Percentiles rank a stretch among this genome's conserved stretches.
Evolutionary conservation across 2,113 vertebrate genomes (phyloP).

Genomic region (Anser cygnoides): DNA sequence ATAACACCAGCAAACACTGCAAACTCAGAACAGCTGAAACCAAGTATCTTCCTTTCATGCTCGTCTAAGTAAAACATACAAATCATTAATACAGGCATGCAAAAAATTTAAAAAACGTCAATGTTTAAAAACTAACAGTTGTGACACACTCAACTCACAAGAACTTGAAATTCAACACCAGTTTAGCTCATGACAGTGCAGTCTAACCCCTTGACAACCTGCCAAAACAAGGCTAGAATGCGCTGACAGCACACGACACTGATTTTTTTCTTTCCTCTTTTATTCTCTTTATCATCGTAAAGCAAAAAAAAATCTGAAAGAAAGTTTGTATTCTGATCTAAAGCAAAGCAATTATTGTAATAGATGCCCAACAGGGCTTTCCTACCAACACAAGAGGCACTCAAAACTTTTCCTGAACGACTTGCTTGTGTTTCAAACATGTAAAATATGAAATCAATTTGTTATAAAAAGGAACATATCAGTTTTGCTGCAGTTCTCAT

Average conservation of each 20-base stretch:
- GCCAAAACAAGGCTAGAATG: not conserved
- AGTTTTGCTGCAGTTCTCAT: conserved; percentile 15
- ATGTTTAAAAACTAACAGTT: not conserved
- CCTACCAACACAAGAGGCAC: not conserved
- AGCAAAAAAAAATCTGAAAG: not conserved
- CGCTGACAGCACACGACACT: not conserved
- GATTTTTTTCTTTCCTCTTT: not conserved
- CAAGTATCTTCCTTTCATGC: not conserved
- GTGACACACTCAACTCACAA: not conserved
- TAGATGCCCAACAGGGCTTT: not conserved
- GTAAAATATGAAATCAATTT: not conserved
- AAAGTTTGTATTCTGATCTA: not conserved
- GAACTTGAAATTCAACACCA: not conserved
- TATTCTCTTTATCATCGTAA: not conserved
- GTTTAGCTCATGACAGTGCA: not conserved
- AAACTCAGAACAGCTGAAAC: not conserved
- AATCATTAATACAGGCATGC: not conserved
- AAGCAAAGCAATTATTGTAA: not conserved
- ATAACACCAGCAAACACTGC: not conserved
- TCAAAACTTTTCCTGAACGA: not conserved
- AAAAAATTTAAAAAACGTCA: not conserved
- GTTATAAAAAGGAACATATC: not conserved
- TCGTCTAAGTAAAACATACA: not conserved
- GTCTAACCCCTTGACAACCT: not conserved
- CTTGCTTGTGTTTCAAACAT: conserved; percentile 14